Evolutionary conservation across 2,888 invertebrate genomes (phyloP).

Genomic region (Tachina fera): DNA sequence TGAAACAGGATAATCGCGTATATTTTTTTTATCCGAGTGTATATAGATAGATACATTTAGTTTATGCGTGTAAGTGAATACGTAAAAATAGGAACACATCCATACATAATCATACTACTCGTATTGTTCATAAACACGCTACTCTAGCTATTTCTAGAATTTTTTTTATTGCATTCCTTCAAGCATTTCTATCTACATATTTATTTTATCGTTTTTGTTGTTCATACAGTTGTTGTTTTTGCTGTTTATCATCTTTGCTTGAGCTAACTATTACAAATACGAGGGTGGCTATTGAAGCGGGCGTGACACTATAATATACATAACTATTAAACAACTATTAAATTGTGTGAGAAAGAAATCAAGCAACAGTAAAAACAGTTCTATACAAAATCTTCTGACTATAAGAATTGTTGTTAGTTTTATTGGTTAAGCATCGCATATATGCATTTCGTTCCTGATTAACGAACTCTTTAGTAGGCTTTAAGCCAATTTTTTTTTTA

Average conservation of each 20-base stretch:
- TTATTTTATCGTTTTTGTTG: slow-evolving; percentile 20
- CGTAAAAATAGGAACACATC: not conserved
- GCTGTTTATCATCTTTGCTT: slow-evolving; percentile 53
- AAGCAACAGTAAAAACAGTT: too few species aligned
- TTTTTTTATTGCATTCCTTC: slow-evolving; percentile 42
- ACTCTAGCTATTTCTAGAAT: slow-evolving; percentile 17
- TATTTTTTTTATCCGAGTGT: too few species aligned
- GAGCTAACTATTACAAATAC: slow-evolving; percentile 11
- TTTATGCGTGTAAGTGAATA: not conserved
- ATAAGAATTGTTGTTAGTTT: too few species aligned
- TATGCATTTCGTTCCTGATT: too few species aligned
- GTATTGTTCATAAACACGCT: slow-evolving; percentile 1
- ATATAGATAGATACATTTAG: not conserved
- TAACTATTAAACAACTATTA: too few species aligned
- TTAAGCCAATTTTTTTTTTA: too few species aligned
- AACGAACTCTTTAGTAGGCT: too few species aligned
- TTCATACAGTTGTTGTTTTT: slow-evolving; percentile 28
- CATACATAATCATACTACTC: not conserved
- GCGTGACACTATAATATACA: not conserved
- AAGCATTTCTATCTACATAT: slow-evolving; percentile 43
- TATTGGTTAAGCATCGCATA: too few species aligned
- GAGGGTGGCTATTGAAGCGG: not conserved
- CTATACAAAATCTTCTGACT: too few species aligned
- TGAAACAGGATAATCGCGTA: too few species aligned
- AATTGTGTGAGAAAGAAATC: too few species aligned